Conservation (phyloP, 2,888 invertebrate species). For the Hesperia comma region DNA sequence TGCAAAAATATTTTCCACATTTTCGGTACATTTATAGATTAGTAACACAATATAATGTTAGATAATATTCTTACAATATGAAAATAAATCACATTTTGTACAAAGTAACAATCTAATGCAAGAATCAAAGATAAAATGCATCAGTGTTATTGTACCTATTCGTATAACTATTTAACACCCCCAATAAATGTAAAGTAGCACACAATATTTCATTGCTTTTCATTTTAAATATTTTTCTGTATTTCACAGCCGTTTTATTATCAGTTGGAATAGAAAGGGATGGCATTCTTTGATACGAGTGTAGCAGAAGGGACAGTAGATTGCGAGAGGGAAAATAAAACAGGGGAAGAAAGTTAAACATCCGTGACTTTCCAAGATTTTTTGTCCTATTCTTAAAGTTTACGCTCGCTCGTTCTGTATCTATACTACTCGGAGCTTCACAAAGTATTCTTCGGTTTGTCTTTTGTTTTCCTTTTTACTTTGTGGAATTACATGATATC, state of each 20-base stretch:
- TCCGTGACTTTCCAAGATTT: slow-evolving; percentile 84
- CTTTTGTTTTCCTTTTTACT: slow-evolving; percentile 66
- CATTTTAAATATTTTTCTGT: slow-evolving; percentile 81
- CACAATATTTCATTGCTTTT: slow-evolving; percentile 77
- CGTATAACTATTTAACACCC: no score
- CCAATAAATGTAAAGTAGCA: neutral
- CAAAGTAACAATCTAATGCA: no score
- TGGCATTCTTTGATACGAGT: slow-evolving; percentile 52
- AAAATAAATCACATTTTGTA: no score
- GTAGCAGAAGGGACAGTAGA: slow-evolving; percentile 57
- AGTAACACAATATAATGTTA: no score
- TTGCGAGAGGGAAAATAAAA: slow-evolving; percentile 81
- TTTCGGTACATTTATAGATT: slow-evolving; percentile 47
- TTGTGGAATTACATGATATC: slow-evolving; percentile 46
- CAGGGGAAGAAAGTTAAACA: slow-evolving; percentile 84
- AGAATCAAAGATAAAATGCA: no score
- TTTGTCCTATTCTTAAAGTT: slow-evolving; percentile 81
- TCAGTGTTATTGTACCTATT: no score
- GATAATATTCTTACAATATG: no score
- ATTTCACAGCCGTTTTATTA: slow-evolving; percentile 82
- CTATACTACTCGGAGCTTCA: slow-evolving; percentile 55
- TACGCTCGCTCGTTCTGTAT: slow-evolving; percentile 65
- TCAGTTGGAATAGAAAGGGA: slow-evolving; percentile 74
- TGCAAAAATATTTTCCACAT: slow-evolving; percentile 52
- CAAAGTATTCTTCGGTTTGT: slow-evolving; percentile 74